phyloP scores from a whole-genome alignment of 2,113 vertebrate genomes.

The Sphyrna mokarran region DNA sequence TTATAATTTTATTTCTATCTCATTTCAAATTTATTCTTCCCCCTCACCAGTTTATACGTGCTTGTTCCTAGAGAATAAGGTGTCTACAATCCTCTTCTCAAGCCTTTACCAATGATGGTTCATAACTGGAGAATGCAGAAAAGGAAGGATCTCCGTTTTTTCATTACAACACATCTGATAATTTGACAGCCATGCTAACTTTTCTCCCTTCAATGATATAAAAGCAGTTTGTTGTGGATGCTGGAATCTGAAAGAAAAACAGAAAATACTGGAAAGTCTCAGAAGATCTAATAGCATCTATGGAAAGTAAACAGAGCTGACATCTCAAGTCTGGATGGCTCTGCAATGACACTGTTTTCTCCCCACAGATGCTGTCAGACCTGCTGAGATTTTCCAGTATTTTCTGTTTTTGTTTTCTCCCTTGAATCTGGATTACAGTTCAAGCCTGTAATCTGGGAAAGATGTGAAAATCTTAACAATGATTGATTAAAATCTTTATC shows the following conservation, averaged over 20 bases:
- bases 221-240: too few relatives aligned
- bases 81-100: too few relatives aligned
- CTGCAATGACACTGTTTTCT: too few relatives aligned
- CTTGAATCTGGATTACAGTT: not conserved
- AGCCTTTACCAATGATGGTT: not conserved
- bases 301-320: too few relatives aligned
- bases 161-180: not conserved
- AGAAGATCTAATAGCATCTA: too few relatives aligned
- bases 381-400: too few relatives aligned
- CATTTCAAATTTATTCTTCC: not conserved
- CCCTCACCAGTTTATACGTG: not conserved
- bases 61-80: not conserved
- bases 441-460: not conserved
- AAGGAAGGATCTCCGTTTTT: not conserved
- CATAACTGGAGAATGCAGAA: not conserved
- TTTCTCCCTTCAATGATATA: not conserved
- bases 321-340: too few relatives aligned
- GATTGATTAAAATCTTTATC: too few relatives aligned
- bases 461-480: not conserved
- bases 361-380: too few relatives aligned
- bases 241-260: too few relatives aligned
- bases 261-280: too few relatives aligned
- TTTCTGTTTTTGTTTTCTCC: not conserved
- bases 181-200: not conserved
- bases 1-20: not conserved